Conservation (phyloP, 1,140 invertebrate genomes). For the Orchestia grillus region DNA sequence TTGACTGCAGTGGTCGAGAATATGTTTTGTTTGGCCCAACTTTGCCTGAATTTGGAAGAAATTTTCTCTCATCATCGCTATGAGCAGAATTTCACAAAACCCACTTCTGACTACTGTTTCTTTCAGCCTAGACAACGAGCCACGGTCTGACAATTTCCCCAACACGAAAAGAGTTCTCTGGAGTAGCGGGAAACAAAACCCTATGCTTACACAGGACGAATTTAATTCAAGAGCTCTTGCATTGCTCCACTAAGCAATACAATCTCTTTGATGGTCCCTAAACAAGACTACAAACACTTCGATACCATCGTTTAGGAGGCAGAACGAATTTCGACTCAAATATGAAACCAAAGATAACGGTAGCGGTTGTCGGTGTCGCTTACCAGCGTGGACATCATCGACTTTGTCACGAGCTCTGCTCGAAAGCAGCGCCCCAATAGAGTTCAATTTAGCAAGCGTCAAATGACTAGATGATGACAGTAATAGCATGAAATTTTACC, state of each 20-base stretch:
- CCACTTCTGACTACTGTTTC: not conserved
- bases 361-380: not conserved
- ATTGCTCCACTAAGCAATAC: not conserved
- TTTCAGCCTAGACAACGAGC: not conserved
- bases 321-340: not conserved
- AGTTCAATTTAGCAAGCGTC: not conserved
- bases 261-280: slow-evolving; percentile 7
- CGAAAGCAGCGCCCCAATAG: not conserved
- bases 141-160: not conserved
- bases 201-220: not conserved
- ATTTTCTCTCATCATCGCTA: not conserved
- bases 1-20: no score
- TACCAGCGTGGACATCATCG: not conserved
- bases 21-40: no score
- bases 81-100: not conserved
- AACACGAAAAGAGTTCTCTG: not conserved
- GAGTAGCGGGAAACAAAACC: not conserved
- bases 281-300: not conserved
- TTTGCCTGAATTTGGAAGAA: not conserved
- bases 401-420: not conserved
- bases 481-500: not conserved
- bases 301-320: not conserved
- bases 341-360: not conserved
- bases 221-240: not conserved
- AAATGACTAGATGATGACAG: not conserved